Evolutionary conservation across 2,797 vertebrate species (phyloP), one percentile per base, ranked within the genome.

Genomic region (Chrysocyon brachyurus): DNA sequence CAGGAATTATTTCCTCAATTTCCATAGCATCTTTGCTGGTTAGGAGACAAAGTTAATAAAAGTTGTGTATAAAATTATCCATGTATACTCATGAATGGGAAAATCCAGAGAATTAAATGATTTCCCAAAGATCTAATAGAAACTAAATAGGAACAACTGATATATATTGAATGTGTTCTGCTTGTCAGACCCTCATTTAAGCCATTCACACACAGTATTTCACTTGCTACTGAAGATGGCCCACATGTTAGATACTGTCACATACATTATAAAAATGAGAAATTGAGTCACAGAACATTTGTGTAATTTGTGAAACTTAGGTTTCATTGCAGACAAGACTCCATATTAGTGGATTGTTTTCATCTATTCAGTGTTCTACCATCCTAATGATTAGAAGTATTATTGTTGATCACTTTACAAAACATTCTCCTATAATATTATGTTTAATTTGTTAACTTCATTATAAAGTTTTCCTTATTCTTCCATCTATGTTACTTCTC

Each of bases 41-140:
- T 89, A 63, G 14, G 16, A 90, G 87, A 63, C 36, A 75, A 96
- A 63, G 63, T 64, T 90, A 81, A 75, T 31, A 73, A 36, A 81
- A 91, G 40, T 81, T 87, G n/a, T 72, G 16, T 46, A 28, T 7
- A 72, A 92, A 89, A 61, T 81, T 86, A 81, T 68, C 7, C 5
- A 54, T 40, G 8, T 4, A 33, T 86, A 57, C 7, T 70, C 33
- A 77, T 49, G 7, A 24, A 16, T 49, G 10, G 36, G 12, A 75
- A 86, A 77, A 89, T 22, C 0, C 0, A 36, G 52, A 66, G 33
- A 64, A 63, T 49, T n/a, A 93, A 81, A 63, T 21, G 8, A 52
- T 57, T 68, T 89, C 16, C 9, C 15, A 52, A 57, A 63, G 31
- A 73, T 31, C 2, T n/a, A 28, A 81, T 1, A 26, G 61, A 66